phyloP scores from a whole-genome alignment of 1,140 invertebrate genomes.

The Triops cancriformis region DNA sequence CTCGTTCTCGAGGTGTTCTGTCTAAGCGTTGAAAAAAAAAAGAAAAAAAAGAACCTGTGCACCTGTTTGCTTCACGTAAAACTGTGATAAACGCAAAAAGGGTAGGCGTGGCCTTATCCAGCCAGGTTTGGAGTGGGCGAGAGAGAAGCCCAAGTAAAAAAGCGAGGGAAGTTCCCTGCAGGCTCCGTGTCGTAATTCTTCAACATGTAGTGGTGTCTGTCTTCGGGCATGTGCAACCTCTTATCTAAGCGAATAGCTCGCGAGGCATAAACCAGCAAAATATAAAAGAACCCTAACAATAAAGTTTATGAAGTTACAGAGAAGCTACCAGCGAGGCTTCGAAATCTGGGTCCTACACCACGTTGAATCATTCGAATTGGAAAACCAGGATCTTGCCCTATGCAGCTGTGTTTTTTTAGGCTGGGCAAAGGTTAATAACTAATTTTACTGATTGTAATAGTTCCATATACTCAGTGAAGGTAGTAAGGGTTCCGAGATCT shows the following conservation, averaged over 20 bases:
- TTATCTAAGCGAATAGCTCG: background rate
- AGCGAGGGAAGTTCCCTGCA: background rate
- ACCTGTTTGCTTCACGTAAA: background rate
- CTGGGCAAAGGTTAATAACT: no score
- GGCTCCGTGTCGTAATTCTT: background rate
- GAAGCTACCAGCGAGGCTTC: background rate
- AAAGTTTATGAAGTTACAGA: constrained; percentile 14
- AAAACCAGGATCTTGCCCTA: no score
- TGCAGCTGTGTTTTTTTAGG: no score
- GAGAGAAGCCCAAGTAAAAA: background rate
- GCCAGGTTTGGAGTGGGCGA: constrained; percentile 11
- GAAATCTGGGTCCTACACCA: background rate
- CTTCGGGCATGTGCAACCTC: constrained; percentile 1
- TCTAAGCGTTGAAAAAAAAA: background rate
- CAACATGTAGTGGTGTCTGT: constrained; percentile 9
- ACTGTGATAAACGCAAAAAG: constrained; percentile 1
- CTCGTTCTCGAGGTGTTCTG: background rate
- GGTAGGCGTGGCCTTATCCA: background rate
- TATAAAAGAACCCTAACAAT: background rate
- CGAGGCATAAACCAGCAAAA: background rate
- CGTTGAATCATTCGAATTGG: no score
- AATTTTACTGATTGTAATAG: no score
- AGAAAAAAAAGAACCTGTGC: background rate
- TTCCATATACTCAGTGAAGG: background rate
- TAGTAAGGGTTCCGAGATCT: background rate